Percentiles rank a stretch among this genome's conserved stretches.
Conservation (phyloP, 2,113 vertebrate species). For the Macheiramphus alcinus region DNA sequence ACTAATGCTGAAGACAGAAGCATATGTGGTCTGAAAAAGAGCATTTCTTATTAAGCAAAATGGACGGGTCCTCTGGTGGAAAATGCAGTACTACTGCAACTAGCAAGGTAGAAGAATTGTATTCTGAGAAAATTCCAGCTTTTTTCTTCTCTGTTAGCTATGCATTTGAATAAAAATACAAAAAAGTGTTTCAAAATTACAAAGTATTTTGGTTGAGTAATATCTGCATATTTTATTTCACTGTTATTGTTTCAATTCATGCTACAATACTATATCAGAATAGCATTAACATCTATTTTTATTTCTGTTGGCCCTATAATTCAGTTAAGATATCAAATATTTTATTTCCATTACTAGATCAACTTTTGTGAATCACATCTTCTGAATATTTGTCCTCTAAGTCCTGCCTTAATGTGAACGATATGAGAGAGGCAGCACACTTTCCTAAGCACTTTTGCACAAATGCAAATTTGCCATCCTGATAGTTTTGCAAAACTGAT, state of each 20-base stretch:
- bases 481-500: not conserved
- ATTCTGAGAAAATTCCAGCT: not conserved
- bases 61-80: accelerated
- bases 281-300: not conserved
- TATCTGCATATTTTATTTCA: not conserved
- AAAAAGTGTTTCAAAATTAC: not conserved
- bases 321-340: not conserved
- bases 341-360: not conserved
- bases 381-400: not conserved
- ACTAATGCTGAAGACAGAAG: not conserved
- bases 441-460: not conserved
- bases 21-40: not conserved
- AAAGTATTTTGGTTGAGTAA: not conserved
- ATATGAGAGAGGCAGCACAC: not conserved
- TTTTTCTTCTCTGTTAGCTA: not conserved
- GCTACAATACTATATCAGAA: not conserved
- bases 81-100: not conserved
- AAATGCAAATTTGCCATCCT: not conserved
- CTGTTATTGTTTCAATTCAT: not conserved
- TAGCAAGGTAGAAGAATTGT: not conserved
- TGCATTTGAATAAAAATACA: not conserved
- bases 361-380: not conserved
- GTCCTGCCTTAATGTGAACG: not conserved
- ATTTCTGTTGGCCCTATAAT: not conserved
- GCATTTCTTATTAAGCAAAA: not conserved